phyloP scores from a whole-genome alignment of 2,888 invertebrate genomes.

The Zygogramma bicolorata region DNA sequence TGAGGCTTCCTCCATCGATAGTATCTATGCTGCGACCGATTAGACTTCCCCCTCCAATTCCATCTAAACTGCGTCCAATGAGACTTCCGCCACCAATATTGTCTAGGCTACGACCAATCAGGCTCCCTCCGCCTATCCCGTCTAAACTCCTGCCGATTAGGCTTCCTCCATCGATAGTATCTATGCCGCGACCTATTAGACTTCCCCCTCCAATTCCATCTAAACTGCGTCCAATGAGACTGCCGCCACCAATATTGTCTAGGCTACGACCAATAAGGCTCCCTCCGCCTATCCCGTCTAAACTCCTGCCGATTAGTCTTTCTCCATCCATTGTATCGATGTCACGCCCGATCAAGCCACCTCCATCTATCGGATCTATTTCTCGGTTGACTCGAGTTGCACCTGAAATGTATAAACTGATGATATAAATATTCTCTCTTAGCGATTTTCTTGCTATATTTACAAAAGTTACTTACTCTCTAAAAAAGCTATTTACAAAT shows the following conservation, averaged over 20 bases:
- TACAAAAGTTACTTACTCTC: neutral
- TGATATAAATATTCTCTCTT: neutral
- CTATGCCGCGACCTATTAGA: conserved; percentile 10
- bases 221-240: conserved; percentile 11
- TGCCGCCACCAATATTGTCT: conserved; percentile 22
- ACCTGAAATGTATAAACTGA: neutral
- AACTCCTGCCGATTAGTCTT: conserved; percentile 6
- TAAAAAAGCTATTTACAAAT: neutral
- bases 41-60: conserved; percentile 7
- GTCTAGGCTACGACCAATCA: conserved; percentile 7
- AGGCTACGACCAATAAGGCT: conserved; percentile 18
- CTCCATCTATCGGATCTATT: conserved; percentile 13
- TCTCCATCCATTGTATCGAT: conserved; percentile 8
- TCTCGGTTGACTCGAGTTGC: neutral
- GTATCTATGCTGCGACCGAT: neutral
- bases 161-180: neutral
- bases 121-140: conserved; percentile 5
- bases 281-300: conserved; percentile 10
- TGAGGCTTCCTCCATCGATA: conserved; percentile 13
- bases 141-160: conserved; percentile 18
- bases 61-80: conserved; percentile 8
- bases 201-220: conserved; percentile 20
- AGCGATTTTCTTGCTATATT: neutral
- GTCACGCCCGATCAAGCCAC: neutral
- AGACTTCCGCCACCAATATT: conserved; percentile 12